These are phyloP conservation scores for Conus betulinus DNA, from an alignment of 1,140 invertebrate genomes.

Conservation along the genomic window DNA sequence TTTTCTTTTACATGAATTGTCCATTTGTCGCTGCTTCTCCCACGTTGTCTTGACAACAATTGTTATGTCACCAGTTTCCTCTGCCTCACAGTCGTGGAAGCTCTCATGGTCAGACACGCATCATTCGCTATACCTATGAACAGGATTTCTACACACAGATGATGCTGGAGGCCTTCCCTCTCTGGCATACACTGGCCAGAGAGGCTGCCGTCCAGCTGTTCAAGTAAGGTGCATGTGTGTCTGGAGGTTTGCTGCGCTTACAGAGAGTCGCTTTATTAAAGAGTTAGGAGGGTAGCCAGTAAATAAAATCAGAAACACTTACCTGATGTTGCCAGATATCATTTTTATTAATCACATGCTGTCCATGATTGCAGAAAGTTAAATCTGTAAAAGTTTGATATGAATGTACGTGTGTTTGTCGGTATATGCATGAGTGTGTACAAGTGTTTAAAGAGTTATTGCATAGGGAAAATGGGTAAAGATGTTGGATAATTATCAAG, in stretches of 20 bases:
- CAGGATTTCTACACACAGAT: conserved; percentile 67
- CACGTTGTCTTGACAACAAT: background rate
- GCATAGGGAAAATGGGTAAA: no score
- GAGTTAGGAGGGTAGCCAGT: background rate
- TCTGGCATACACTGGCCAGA: conserved; percentile 62
- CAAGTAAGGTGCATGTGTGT: conserved; percentile 40
- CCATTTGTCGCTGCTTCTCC: no score
- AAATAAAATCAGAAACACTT: background rate
- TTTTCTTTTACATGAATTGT: no score
- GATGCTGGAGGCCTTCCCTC: conserved; percentile 69
- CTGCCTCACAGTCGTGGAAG: conserved; percentile 71
- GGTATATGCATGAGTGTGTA: no score
- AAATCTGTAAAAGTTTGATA: no score
- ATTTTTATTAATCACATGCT: no score
- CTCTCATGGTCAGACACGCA: conserved; percentile 71
- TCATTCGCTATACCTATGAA: conserved; percentile 68
- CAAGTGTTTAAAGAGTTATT: no score
- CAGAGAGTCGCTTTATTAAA: no score
- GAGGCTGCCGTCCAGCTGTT: conserved; percentile 54
- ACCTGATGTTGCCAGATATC: background rate
- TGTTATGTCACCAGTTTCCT: conserved; percentile 67
- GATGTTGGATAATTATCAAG: no score
- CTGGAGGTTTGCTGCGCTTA: background rate
- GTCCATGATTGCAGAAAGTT: no score
- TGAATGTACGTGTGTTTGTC: no score